phyloP scores from a whole-genome alignment of 92 coral and sea anemone species.

The Porites rus region DNA sequence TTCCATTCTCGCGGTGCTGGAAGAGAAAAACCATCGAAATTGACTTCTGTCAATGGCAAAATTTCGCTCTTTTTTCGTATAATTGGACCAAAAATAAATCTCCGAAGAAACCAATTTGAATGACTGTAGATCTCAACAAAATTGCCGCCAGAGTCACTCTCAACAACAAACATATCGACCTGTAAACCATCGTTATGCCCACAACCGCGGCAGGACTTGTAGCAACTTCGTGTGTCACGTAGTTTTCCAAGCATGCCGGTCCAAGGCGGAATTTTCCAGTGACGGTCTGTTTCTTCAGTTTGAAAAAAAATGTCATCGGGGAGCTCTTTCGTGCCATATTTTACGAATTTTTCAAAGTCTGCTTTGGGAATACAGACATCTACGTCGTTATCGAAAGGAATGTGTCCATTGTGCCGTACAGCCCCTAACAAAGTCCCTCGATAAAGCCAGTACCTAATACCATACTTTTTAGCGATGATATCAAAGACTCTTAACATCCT shows the following conservation, averaged over 20 bases:
- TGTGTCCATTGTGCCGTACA: slow-evolving; percentile 47
- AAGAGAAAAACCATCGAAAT: slow-evolving; percentile 50
- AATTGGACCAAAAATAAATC: slow-evolving; percentile 41
- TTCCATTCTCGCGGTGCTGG: slow-evolving; percentile 54
- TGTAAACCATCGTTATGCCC: slow-evolving; percentile 41
- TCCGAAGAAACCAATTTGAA: not conserved
- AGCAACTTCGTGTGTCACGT: slow-evolving; percentile 51
- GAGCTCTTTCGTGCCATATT: slow-evolving; percentile 24
- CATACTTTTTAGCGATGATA: slow-evolving; percentile 41
- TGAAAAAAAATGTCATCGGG: slow-evolving; percentile 59
- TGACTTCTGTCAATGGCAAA: slow-evolving; percentile 42
- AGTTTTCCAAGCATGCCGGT: slow-evolving; percentile 47
- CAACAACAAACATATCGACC: slow-evolving; percentile 37
- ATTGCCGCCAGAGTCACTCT: slow-evolving; percentile 30
- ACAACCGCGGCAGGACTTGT: slow-evolving; percentile 14
- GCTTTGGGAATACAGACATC: slow-evolving; percentile 36
- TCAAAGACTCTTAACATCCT: slow-evolving; percentile 42
- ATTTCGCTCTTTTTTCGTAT: slow-evolving; percentile 17
- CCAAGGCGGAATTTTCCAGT: slow-evolving; percentile 29
- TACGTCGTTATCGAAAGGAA: slow-evolving; percentile 54
- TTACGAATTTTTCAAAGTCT: slow-evolving; percentile 36
- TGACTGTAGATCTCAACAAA: slow-evolving; percentile 41
- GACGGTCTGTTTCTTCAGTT: slow-evolving; percentile 44
- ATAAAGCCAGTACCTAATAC: slow-evolving; percentile 39
- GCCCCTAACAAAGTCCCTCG: slow-evolving; percentile 57